phyloP scores from a whole-genome alignment of 2,797 vertebrate genomes.

The Pampus argenteus region DNA sequence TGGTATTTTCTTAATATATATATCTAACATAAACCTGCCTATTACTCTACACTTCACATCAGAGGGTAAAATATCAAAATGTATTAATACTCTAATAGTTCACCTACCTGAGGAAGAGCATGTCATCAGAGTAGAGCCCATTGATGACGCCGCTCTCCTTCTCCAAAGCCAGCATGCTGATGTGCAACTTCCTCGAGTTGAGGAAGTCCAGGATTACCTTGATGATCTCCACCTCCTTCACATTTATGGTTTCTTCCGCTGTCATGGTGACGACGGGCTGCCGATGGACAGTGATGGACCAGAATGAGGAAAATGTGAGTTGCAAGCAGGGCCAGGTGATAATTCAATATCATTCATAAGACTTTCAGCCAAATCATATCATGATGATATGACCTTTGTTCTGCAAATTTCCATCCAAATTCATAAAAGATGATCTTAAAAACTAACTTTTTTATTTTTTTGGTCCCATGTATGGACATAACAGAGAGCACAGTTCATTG shows the following conservation, averaged over 20 bases:
- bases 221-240: conserved; percentile 99
- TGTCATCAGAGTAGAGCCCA: conserved; percentile 98
- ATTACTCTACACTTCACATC: background rate
- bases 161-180: conserved; percentile 98
- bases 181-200: conserved; percentile 96
- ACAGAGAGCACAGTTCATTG: background rate
- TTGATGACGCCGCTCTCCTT: conserved; percentile 99
- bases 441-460: background rate
- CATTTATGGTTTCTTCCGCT: conserved; percentile 97
- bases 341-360: background rate
- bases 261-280: conserved; percentile 90
- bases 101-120: conserved; percentile 96
- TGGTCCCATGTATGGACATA: background rate
- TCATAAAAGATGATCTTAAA: background rate
- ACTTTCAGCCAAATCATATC: background rate
- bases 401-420: background rate
- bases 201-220: conserved; percentile 98
- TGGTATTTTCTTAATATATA: too few relatives aligned
- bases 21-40: background rate
- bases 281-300: background rate
- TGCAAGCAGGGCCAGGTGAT: background rate
- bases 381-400: background rate
- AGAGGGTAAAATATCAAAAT: conserved; percentile 12
- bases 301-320: background rate
- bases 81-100: conserved; percentile 19